Evolutionary conservation across 1,140 invertebrate species (phyloP), one percentile per base, ranked within the genome.

Genomic region (Neotoxoptera formosana): DNA sequence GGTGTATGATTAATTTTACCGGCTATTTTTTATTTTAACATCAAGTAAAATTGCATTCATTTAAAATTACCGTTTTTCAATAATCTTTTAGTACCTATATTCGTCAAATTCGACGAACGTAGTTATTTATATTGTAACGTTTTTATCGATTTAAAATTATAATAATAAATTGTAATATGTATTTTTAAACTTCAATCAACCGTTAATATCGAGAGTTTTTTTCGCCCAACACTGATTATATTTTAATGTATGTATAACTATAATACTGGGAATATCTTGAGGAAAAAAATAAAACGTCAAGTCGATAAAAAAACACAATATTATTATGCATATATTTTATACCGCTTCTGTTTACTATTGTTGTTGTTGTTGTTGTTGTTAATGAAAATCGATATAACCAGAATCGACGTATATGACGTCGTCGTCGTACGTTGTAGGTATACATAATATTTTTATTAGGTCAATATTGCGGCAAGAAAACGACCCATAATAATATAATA

Each of bases 381-480:
- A 34, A 76, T 34, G 60, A 76, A 76, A 76, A 76, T 76, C 60
- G 60, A 76, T 76, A 76, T 76, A n/a, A 76, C 14, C n/a, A 76
- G 60, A 76, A 76, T n/a, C n/a, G 60, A 76, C 60, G 30, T 76
- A 76, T 76, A 76, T 76, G 60, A n/a, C n/a, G n/a, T 76, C 60
- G 30, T 76, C 60, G 30, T n/a, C n/a, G 60, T 76, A n/a, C n/a
- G n/a, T 76, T 67, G n/a, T 30, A 14, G 30, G 17, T 53, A 53
- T 21, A 53, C 21, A 20, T 53, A 53, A 3, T 53, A 53, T 53
- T 76, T 17, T 76, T 76, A 76, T 76, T 76, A n/a, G 60, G 60
- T 76, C 60, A 76, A 76, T 76, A 76, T n/a, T 76, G 60, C 14
- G 60, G 60, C 30, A 76, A 76, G 14, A n/a, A 76, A 76, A n/a